phyloP scores from a whole-genome alignment of 2,888 invertebrate species.

The Galeopsomyia nigrocyanea region DNA sequence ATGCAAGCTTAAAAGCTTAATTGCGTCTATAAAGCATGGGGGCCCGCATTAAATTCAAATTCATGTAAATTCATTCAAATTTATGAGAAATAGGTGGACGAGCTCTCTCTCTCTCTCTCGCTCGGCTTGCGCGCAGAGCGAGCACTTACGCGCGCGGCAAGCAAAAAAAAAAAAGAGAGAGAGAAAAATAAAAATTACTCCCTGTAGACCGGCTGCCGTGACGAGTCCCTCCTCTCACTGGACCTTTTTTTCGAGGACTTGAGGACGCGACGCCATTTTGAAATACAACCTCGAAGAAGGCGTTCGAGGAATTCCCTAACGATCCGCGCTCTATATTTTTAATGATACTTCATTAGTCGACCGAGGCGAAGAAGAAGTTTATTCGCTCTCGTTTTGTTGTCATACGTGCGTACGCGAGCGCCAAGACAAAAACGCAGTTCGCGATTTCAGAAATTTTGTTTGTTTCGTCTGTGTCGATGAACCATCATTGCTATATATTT shows the following conservation, averaged over 20 bases:
- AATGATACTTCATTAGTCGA: constrained; percentile 47
- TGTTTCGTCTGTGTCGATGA: constrained; percentile 3
- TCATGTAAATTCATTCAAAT: constrained; percentile 70
- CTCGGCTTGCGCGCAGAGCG: constrained; percentile 40
- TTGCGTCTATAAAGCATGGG: constrained; percentile 69
- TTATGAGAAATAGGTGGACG: constrained; percentile 70
- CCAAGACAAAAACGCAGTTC: no score
- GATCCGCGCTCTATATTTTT: constrained; percentile 48
- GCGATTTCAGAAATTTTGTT: no score
- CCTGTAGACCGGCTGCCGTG: constrained; percentile 65
- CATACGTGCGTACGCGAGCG: no score
- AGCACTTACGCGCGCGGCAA: constrained; percentile 65
- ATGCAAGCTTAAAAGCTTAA: constrained; percentile 70
- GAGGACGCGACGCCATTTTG: constrained; percentile 52
- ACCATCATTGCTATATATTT: neutral
- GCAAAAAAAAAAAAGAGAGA: constrained; percentile 60
- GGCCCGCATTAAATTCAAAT: constrained; percentile 68
- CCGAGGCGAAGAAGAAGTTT: constrained; percentile 40
- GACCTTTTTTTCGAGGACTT: constrained; percentile 26
- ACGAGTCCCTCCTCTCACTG: constrained; percentile 47
- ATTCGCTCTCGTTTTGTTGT: constrained; percentile 3
- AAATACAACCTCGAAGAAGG: constrained; percentile 51
- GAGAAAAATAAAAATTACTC: constrained; percentile 68
- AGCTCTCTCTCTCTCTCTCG: constrained; percentile 10
- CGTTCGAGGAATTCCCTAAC: constrained; percentile 53